These are phyloP conservation scores for Drosophila equinoxialis DNA, from an alignment of 1,140 invertebrate species.

Conservation along the genomic window DNA sequence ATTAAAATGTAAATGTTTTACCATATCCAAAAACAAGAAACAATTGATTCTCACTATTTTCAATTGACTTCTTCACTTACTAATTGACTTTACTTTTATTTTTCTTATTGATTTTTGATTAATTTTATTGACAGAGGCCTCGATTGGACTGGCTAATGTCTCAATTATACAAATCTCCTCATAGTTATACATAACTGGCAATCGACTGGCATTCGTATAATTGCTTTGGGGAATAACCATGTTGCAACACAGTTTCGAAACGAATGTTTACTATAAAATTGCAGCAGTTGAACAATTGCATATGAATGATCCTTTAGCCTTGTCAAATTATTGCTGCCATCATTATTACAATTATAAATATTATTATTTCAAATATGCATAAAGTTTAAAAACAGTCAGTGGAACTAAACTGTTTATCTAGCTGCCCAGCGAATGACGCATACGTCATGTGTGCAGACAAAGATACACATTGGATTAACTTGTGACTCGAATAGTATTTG, in stretches of 20 bases:
- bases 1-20: too few relatives aligned
- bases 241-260: too few relatives aligned
- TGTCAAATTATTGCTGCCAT: neutral
- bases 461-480: conserved; percentile 13
- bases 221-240: too few relatives aligned
- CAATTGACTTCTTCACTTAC: too few relatives aligned
- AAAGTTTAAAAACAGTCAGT: neutral
- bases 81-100: neutral
- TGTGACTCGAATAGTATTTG: neutral
- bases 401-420: conserved; percentile 16
- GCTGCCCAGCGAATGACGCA: conserved; percentile 33
- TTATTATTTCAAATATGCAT: neutral
- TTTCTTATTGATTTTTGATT: neutral
- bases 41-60: too few relatives aligned
- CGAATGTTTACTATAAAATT: too few relatives aligned
- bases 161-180: neutral
- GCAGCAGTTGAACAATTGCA: neutral
- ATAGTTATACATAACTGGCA: neutral
- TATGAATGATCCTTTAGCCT: neutral
- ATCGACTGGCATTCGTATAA: neutral
- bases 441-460: conserved; percentile 39
- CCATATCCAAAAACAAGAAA: too few relatives aligned
- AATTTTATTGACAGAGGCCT: neutral
- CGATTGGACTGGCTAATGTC: neutral
- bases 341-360: neutral